phyloP scores from a whole-genome alignment of 1,140 invertebrate species.

The Platyscapa corneri region DNA sequence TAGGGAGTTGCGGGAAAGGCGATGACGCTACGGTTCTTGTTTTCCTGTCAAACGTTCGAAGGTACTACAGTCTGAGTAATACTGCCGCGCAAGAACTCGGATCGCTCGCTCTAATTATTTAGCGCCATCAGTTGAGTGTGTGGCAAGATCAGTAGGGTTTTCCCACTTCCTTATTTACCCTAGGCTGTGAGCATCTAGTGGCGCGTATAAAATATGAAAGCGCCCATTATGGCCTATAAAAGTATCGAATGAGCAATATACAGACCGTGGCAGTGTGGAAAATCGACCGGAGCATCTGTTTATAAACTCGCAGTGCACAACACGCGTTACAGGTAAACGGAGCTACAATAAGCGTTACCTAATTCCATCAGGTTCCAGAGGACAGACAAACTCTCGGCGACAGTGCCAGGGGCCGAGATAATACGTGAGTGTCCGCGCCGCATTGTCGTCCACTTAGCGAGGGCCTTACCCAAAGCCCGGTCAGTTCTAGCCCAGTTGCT shows the following conservation, averaged over 20 bases:
- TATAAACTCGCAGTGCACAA: background rate
- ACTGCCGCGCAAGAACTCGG: background rate
- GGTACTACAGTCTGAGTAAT: no score
- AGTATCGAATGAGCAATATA: constrained; percentile 17
- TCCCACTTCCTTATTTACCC: background rate
- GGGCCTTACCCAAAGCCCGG: constrained; percentile 54
- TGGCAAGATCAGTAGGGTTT: background rate
- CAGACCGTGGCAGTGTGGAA: background rate
- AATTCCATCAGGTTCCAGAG: constrained; percentile 39
- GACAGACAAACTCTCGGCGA: background rate
- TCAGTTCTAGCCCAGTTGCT: constrained; percentile 63
- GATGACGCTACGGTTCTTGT: no score
- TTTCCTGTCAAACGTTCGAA: background rate
- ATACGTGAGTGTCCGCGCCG: constrained; percentile 58
- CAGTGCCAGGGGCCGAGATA: constrained; percentile 40
- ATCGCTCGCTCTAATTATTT: background rate
- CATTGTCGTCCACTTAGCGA: constrained; percentile 54
- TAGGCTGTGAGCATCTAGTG: background rate
- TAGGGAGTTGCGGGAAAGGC: no score
- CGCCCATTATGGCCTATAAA: background rate
- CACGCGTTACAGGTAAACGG: constrained; percentile 10
- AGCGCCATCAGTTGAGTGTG: background rate
- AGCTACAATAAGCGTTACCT: background rate
- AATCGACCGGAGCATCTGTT: background rate
- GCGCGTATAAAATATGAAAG: background rate